These are phyloP conservation scores for Idaea biselata DNA, from an alignment of 2,888 invertebrate genomes.

Conservation along the genomic window DNA sequence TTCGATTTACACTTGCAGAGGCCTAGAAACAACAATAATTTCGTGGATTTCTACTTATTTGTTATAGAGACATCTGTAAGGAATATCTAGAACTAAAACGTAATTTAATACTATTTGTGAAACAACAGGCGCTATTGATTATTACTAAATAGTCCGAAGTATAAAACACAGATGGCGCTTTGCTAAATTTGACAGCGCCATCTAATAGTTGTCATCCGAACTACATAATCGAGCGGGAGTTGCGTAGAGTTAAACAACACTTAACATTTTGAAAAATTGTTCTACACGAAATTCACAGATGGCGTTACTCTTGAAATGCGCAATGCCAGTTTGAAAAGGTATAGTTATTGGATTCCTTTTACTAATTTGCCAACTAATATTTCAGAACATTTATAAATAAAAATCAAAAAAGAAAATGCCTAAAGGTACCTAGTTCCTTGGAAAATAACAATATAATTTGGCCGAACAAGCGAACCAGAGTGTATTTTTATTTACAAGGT, in stretches of 20 bases:
- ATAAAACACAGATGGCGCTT: neutral
- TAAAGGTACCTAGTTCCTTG: too few relatives aligned
- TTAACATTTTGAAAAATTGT: conserved; percentile 3
- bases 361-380: too few relatives aligned
- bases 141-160: neutral
- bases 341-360: too few relatives aligned
- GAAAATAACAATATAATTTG: too few relatives aligned
- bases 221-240: neutral
- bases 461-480: too few relatives aligned
- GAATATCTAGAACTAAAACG: neutral
- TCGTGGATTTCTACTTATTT: neutral
- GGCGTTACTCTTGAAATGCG: conserved; percentile 5
- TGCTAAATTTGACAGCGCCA: neutral
- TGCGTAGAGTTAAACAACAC: neutral
- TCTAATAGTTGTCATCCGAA: neutral
- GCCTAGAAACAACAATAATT: too few relatives aligned
- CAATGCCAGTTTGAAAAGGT: too few relatives aligned
- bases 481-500: too few relatives aligned
- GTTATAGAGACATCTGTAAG: conserved; percentile 13
- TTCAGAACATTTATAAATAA: too few relatives aligned
- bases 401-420: too few relatives aligned
- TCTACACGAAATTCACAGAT: conserved; percentile 11
- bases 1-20: too few relatives aligned
- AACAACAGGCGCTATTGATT: neutral
- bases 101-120: neutral